phyloP scores from a whole-genome alignment of 37 sponge, comb jelly and placozoan species.

The Diacarnus erythraeanus region DNA sequence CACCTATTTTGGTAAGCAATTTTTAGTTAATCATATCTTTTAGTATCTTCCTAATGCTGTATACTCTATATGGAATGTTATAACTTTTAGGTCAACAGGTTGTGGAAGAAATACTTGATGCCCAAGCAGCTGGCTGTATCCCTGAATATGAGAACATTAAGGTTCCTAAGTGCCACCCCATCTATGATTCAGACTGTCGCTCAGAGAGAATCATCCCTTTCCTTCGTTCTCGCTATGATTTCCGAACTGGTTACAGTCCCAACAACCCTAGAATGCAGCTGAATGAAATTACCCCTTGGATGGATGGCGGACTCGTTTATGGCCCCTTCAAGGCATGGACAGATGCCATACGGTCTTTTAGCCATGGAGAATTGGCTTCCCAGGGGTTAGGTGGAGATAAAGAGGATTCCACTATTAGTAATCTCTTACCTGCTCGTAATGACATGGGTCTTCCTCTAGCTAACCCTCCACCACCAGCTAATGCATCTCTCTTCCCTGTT shows the following conservation, averaged over 20 bases:
- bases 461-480: slow-evolving; percentile 89
- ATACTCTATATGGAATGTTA: neutral
- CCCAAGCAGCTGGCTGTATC: slow-evolving; percentile 87
- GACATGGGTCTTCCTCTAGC: slow-evolving; percentile 84
- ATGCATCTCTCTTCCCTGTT: slow-evolving; percentile 65
- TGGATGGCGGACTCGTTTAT: slow-evolving; percentile 93
- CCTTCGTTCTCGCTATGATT: slow-evolving; percentile 79
- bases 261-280: slow-evolving; percentile 91
- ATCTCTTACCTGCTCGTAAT: slow-evolving; percentile 52
- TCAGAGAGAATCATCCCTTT: slow-evolving; percentile 79
- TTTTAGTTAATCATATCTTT: neutral
- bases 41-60: neutral
- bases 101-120: slow-evolving; percentile 91
- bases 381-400: neutral
- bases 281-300: slow-evolving; percentile 95
- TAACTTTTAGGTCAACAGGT: slow-evolving; percentile 87
- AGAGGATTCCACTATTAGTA: neutral
- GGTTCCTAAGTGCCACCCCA: slow-evolving; percentile 82
- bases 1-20: slow-evolving; percentile 83
- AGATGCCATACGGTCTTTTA: slow-evolving; percentile 72
- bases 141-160: slow-evolving; percentile 90
- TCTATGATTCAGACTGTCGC: slow-evolving; percentile 77
- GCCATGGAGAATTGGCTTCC: slow-evolving; percentile 55
- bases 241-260: slow-evolving; percentile 81
- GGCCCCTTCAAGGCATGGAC: slow-evolving; percentile 95